These are phyloP conservation scores for Heteronetta atricapilla DNA, from an alignment of 2,113 vertebrate genomes.

Conservation along the genomic window DNA sequence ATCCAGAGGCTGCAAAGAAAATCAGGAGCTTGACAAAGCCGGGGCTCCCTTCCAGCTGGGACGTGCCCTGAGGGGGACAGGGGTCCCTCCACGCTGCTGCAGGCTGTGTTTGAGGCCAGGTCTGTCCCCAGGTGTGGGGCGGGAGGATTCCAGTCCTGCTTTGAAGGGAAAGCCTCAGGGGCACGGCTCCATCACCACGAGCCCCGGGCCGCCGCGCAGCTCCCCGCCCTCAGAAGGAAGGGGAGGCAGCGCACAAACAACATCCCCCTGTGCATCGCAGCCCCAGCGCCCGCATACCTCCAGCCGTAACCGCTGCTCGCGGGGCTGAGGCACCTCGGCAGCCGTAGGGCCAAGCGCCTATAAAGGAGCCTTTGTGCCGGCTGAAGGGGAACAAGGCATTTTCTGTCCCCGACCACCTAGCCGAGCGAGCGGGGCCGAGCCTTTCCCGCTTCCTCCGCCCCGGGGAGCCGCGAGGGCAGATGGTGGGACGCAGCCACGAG, in stretches of 20 bases:
- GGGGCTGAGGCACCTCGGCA: slow-evolving; percentile 58
- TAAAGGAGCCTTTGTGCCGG: slow-evolving; percentile 71
- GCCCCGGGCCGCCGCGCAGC: slow-evolving; percentile 13
- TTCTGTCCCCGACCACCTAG: slow-evolving; percentile 55
- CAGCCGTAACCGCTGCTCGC: slow-evolving; percentile 25
- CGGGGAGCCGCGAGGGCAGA: not conserved
- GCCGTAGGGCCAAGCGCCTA: slow-evolving; percentile 42
- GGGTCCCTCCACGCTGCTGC: not conserved
- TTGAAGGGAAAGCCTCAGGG: not conserved
- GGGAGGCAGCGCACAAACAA: slow-evolving; percentile 46
- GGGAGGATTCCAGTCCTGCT: not conserved
- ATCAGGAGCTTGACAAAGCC: not conserved
- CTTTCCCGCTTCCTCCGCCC: slow-evolving; percentile 48
- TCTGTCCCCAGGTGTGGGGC: not conserved
- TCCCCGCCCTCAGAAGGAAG: slow-evolving; percentile 35
- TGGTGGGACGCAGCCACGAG: not conserved
- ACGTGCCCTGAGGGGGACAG: not conserved
- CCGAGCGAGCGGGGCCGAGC: slow-evolving; percentile 45
- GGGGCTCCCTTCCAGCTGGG: not conserved
- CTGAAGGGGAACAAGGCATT: slow-evolving; percentile 60
- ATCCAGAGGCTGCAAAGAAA: not conserved
- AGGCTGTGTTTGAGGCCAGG: not conserved
- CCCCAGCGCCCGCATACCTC: slow-evolving; percentile 55
- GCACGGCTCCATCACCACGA: not conserved
- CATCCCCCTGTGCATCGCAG: slow-evolving; percentile 34